Base-by-base conservation (phyloP, 2,113 vertebrate species). In the Balaeniceps rex region DNA sequence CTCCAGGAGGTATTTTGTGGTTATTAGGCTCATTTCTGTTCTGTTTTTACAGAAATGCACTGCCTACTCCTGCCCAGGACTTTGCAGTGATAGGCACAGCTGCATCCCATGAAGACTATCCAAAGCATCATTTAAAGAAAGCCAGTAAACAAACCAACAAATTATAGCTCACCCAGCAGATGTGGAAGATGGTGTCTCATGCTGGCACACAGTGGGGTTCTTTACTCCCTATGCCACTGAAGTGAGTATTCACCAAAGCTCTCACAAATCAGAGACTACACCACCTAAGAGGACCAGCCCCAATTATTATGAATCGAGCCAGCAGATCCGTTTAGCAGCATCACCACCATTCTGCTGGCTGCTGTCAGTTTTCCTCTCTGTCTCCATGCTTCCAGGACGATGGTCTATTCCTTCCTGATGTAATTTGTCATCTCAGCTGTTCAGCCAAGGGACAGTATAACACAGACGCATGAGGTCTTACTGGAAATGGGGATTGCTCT, bases 1-100 rank as follows among this genome's bases (percentile, higher is more conserved):
- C 68, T 94, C 84, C 36, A 23, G 54, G 78, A 91, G 84, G 16
- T 66, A 74, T 94, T 91, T 91, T 95, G 94, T 76, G 78, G 81
- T 94, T 95, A 95, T 97, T 95, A 93, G 38, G 42, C 78, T 90
- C 78, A 77, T 87, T 95, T 91, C 54, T 95, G 74, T 86, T 71
- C 66, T 80, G 71, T 93, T 96, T 94, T 72, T 90, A 77, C 66
- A 90, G 63, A 91, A 85, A 80, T 51, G 15, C 19, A 13, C 74
- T 89, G 84, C 81, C 84, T 95, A 25, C 54, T 94, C 72, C 65
- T 94, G 57, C 81, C 63, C 77, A 76, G 3, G 8, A 76, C 80
- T 84, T 72, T 21, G 49, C 72, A 93, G 33, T 44, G 83, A 82
- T 9, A 82, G 88, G 42, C 77, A 87, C 87, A 92, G 93, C 77